Conservation (phyloP, 2,113 vertebrate species). For the Macroglossus sobrinus region DNA sequence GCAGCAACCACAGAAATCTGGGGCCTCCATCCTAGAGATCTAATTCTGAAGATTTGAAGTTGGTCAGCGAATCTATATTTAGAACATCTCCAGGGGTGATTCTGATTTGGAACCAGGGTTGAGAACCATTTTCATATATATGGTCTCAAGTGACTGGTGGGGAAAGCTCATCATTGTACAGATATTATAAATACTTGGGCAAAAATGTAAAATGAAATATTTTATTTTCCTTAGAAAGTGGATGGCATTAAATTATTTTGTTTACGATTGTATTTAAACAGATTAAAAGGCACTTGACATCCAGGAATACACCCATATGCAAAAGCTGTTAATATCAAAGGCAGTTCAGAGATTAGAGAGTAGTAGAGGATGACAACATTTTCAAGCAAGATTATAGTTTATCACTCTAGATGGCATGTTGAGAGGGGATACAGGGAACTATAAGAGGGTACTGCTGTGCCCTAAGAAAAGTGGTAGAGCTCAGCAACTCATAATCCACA, state of each 20-base stretch:
- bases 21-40: not conserved
- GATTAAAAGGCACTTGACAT: not conserved
- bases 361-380: not conserved
- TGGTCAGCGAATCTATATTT: conserved; percentile 3
- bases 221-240: conserved; percentile 8
- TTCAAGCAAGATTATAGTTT: not conserved
- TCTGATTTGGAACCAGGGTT: not conserved
- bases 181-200: not conserved
- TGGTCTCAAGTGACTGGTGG: not conserved
- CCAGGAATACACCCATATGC: not conserved
- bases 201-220: not conserved
- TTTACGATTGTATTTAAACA: not conserved
- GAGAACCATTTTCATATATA: not conserved
- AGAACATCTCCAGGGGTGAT: not conserved
- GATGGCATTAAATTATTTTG: not conserved
- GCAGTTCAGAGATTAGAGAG: not conserved
- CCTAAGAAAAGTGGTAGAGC: not conserved
- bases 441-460: not conserved
- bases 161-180: not conserved
- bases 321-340: not conserved
- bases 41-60: not conserved
- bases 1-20: not conserved
- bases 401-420: not conserved
- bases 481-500: not conserved
- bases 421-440: not conserved